Evolutionary conservation across 2,888 invertebrate genomes (phyloP).

Genomic region (Lapara coniferarum): DNA sequence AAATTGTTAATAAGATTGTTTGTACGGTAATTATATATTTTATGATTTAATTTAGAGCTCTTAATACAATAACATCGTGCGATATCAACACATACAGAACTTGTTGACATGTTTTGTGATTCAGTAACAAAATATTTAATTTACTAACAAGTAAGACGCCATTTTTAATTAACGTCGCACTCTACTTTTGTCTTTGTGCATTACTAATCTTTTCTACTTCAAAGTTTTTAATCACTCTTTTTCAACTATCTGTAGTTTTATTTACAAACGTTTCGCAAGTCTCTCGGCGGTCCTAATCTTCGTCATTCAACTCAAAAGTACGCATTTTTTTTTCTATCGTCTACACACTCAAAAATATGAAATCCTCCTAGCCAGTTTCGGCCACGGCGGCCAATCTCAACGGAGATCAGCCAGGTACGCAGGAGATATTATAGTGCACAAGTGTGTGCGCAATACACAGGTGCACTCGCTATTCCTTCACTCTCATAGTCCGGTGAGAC

Average conservation of each 20-base stretch:
- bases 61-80: slow-evolving; percentile 4
- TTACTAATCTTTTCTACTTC: not conserved
- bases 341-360: no score
- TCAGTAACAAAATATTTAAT: slow-evolving; percentile 1
- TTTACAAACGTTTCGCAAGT: not conserved
- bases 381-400: no score
- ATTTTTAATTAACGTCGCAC: not conserved
- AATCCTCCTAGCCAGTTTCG: no score
- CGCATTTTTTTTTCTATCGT: no score
- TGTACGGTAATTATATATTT: slow-evolving; percentile 13
- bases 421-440: no score
- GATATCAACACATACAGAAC: not conserved
- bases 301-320: no score
- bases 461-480: no score
- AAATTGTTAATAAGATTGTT: slow-evolving; percentile 44
- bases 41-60: slow-evolving; percentile 3
- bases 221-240: not conserved
- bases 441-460: no score
- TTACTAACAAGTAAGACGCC: not conserved
- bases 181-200: not conserved
- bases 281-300: not conserved
- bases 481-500: no score
- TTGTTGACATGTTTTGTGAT: no score
- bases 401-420: no score
- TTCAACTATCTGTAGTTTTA: not conserved